A percentile compares a stretch with the other conserved stretches of the same genome.
Evolutionary conservation across 2,113 vertebrate genomes (phyloP).

Genomic region (Fulica atra): DNA sequence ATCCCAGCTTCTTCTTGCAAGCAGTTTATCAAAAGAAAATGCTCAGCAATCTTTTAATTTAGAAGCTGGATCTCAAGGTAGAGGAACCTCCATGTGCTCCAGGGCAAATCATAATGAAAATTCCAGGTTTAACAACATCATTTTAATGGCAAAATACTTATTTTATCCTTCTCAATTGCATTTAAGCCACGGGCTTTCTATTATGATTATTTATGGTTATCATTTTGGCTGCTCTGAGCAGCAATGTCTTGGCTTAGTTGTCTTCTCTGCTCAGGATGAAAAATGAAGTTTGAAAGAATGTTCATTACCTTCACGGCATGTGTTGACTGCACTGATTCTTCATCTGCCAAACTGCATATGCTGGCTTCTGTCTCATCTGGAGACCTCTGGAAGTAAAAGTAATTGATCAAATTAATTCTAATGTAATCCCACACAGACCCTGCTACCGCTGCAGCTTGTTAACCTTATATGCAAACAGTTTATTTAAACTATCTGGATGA

Average conservation of each 20-base stretch:
- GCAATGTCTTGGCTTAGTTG: conserved; percentile 71
- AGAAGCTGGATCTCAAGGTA: background rate
- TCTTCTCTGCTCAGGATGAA: conserved; percentile 72
- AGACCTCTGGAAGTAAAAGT: conserved; percentile 78
- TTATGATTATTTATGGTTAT: conserved; percentile 72
- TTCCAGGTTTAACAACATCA: background rate
- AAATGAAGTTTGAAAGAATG: conserved; percentile 84
- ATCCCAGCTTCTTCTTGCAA: background rate
- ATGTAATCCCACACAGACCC: conserved; percentile 69
- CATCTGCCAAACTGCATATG: conserved; percentile 77
- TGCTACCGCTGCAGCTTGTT: conserved; percentile 72
- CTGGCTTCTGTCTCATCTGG: conserved; percentile 82
- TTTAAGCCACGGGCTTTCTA: conserved; percentile 25
- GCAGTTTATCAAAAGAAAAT: conserved; percentile 28
- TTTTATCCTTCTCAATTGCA: conserved; percentile 23
- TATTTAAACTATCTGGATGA: conserved; percentile 78
- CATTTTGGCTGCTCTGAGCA: conserved; percentile 68
- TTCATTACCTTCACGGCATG: conserved; percentile 79
- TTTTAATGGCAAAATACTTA: background rate
- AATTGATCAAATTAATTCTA: conserved; percentile 82
- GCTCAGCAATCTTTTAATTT: conserved; percentile 10
- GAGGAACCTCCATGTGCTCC: background rate
- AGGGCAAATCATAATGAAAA: conserved; percentile 31
- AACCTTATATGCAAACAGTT: conserved; percentile 73
- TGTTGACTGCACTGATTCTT: conserved; percentile 81